A percentile compares a stretch with the other conserved stretches of the same genome.
These are phyloP conservation scores for Mimumesa dahlbomi DNA, from an alignment of 2,888 invertebrate species.

Conservation along the genomic window DNA sequence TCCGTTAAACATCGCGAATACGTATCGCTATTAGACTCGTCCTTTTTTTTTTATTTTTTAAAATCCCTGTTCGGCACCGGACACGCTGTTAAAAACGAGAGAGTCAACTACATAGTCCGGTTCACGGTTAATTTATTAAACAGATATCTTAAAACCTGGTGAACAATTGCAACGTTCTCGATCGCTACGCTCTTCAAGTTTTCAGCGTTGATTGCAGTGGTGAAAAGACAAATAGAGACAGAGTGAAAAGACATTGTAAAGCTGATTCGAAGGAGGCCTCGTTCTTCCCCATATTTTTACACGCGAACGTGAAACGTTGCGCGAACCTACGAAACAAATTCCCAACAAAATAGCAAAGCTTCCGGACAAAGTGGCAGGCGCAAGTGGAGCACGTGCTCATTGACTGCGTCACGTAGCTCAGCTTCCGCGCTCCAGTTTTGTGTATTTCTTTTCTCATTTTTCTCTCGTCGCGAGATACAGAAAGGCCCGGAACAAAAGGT, in stretches of 20 bases:
- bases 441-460: background rate
- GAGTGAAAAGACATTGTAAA: background rate
- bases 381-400: conserved; percentile 6
- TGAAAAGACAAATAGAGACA: background rate
- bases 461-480: too few relatives aligned
- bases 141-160: background rate
- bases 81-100: too few relatives aligned
- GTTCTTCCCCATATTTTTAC: background rate
- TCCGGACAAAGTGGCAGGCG: conserved; percentile 6
- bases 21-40: too few relatives aligned
- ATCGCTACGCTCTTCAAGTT: background rate
- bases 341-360: conserved; percentile 1
- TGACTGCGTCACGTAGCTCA: conserved; percentile 8
- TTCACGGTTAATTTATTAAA: background rate
- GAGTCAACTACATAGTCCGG: too few relatives aligned
- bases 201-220: background rate
- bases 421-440: conserved; percentile 18
- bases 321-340: conserved; percentile 2
- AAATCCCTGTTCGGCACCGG: too few relatives aligned
- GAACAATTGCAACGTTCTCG: background rate
- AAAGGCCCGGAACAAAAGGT: too few relatives aligned
- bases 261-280: background rate
- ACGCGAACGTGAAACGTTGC: background rate
- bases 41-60: too few relatives aligned
- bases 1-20: too few relatives aligned